Conservation (phyloP, 2,113 vertebrate species). For the Ophiodon elongatus region DNA sequence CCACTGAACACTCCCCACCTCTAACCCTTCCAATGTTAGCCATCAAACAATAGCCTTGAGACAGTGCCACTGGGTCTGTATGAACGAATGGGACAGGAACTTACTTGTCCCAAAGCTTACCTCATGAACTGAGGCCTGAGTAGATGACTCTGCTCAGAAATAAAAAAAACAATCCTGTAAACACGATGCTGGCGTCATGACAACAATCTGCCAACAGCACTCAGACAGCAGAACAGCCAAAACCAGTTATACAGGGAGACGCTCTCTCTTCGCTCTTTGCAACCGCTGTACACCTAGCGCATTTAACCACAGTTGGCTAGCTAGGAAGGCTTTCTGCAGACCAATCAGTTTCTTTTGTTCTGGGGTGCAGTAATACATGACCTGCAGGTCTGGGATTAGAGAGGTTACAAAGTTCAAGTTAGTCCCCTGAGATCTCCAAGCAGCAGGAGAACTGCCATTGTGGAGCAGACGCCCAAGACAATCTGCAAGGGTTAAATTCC, state of each 20-base stretch:
- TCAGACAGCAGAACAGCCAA: slow-evolving; percentile 72
- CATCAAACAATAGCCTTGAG: slow-evolving; percentile 66
- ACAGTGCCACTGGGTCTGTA: slow-evolving; percentile 27
- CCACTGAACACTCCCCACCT: slow-evolving; percentile 48
- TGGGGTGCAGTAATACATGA: slow-evolving; percentile 24
- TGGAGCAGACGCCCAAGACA: slow-evolving; percentile 52
- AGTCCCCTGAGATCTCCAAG: slow-evolving; percentile 24
- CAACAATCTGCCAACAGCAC: slow-evolving; percentile 61
- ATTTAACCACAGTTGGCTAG: slow-evolving; percentile 25
- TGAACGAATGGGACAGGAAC: slow-evolving; percentile 66
- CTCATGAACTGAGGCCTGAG: slow-evolving; percentile 36
- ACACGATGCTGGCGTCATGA: slow-evolving; percentile 53
- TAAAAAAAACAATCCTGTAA: slow-evolving; percentile 44
- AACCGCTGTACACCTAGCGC: not conserved
- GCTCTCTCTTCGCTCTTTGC: not conserved
- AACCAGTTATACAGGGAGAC: slow-evolving; percentile 73
- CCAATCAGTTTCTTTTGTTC: slow-evolving; percentile 66
- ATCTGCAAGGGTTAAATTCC: slow-evolving; percentile 79
- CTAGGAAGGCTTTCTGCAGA: slow-evolving; percentile 54
- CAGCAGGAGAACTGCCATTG: slow-evolving; percentile 13
- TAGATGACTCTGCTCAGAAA: slow-evolving; percentile 18
- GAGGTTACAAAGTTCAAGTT: slow-evolving; percentile 50
- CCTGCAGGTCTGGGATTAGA: slow-evolving; percentile 27
- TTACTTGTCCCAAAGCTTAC: slow-evolving; percentile 66
- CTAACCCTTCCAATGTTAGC: slow-evolving; percentile 40